A percentile compares a stretch with the other conserved stretches of the same genome.
Evolutionary conservation across 2,888 invertebrate genomes (phyloP).

Genomic region (Balanococcus diminutus): DNA sequence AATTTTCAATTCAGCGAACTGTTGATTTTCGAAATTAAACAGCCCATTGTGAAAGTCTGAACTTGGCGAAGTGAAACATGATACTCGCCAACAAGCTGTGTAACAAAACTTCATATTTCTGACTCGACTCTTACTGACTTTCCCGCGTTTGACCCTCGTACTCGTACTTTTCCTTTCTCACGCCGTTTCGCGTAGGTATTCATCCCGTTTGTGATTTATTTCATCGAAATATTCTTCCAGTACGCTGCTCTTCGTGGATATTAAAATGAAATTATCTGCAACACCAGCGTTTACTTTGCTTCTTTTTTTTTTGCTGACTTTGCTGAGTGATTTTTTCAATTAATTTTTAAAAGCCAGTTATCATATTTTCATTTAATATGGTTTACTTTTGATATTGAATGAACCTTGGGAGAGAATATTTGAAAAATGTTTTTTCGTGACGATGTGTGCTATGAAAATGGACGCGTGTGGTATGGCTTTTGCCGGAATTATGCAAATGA

Average conservation of each 20-base stretch:
- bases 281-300: background rate
- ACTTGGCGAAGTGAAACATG: conserved; percentile 42
- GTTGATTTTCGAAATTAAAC: conserved; percentile 37
- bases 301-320: background rate
- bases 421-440: background rate
- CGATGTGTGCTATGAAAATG: background rate
- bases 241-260: background rate
- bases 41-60: conserved; percentile 36
- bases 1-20: conserved; percentile 3
- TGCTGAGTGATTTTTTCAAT: background rate
- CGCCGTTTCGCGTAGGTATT: conserved; percentile 22
- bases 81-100: conserved; percentile 40
- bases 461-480: background rate
- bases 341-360: background rate
- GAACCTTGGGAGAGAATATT: background rate
- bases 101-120: conserved; percentile 38
- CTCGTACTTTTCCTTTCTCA: conserved; percentile 12
- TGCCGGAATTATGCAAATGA: background rate
- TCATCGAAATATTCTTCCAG: conserved; percentile 2
- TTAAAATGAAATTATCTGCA: background rate
- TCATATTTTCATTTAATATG: background rate
- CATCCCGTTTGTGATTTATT: conserved; percentile 21
- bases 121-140: conserved; percentile 26
- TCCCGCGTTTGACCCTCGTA: conserved; percentile 27
- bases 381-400: background rate